Evolutionary conservation across 2,888 invertebrate genomes (phyloP), one percentile per base, ranked within the genome.

Genomic region (Aquatica leii): DNA sequence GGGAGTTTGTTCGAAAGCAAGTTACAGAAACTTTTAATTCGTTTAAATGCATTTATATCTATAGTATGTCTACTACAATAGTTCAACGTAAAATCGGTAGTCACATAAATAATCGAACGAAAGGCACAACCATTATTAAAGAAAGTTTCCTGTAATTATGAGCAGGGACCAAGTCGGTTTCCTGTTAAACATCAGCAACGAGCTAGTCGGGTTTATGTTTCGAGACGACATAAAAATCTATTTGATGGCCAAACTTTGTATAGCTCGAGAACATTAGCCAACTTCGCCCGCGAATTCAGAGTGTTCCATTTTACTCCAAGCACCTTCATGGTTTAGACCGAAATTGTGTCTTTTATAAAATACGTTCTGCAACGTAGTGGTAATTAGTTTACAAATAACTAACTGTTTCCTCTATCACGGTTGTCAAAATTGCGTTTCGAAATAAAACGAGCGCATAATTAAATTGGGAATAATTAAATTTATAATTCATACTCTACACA

Each of bases 221-320:
- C 69, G 71, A 71, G 70, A 71, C 72, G 72, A 62, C 69, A 69
- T 71, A 73, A 73, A 73, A 73, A 73, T 73, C 71, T 68, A 71
- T 71, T 73, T 73, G 73, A 73, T 73, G 71, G 70, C 62, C 62
- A 70, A 73, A 73, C 65, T 71, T 73, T 72, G 69, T 66, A 65
- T 66, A 67, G 59, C 59, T 59, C 65, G 65, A 63, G 71, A 67
- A 70, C 71, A 71, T 69, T 71, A 72, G 60, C 59, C 57, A 59
- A 65, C 65, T 60, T 54, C 65, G 56, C 62, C 66, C 52, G 59
- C 50, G 60, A 60, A 59, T 65, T 65, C 50, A 59, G 51, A 58
- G 60, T 59, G 62, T 49, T 65, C 61, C 61, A 61, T 57, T 60
- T 61, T 52, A 49, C 41, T 55, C 59, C 51, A 55, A 58, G 62